Base-by-base conservation (phyloP, 2,888 invertebrate species). In the Lochmaea crataegi region DNA sequence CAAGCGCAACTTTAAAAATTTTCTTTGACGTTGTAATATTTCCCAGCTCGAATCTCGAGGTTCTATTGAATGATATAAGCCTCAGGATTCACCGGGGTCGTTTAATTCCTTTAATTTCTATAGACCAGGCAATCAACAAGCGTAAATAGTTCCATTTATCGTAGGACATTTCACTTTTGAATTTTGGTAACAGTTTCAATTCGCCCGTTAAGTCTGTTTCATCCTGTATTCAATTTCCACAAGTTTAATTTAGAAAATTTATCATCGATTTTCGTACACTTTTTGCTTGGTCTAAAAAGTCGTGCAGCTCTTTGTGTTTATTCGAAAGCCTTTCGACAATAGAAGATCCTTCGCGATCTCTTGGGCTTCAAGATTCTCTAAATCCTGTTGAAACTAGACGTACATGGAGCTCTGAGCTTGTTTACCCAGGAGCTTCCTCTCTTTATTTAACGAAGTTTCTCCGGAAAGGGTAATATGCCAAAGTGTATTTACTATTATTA, bases 21-120 rank as follows among this genome's bases (percentile, higher is more conserved):
- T 67, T 42, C 42, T 67, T 67, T 53, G 57, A 14, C 57, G 67
- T 67, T 67, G 32, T 32, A 66, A 66, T 56, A 66, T 32, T 66
- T 57, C 67, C 57, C 42, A 58, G 57, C n/a, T 57, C 67, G 11
- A 58, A 57, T 67, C 45, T 58, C 67, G 18, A 67, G 56, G 22
- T 67, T 67, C 58, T 22, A 67, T 67, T 67, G 67, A 67, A 67
- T 67, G 67, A 41, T 67, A 58, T 45, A 14, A 67, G 67, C 58
- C 67, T 26, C 45, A 57, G 45, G 42, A 45, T 57, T 58, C 16
- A 45, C 45, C 42, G 57, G 42, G 22, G 57, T 67, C 67, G 67
- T 67, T 57, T 67, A 57, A 57, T 67, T 67, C 58, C 42, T 67
- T 67, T 58, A 67, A 67, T 67, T 67, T 67, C 22, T 18, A 45